Base-by-base conservation (phyloP, 2,113 vertebrate species). In the Coracopsis vasa region DNA sequence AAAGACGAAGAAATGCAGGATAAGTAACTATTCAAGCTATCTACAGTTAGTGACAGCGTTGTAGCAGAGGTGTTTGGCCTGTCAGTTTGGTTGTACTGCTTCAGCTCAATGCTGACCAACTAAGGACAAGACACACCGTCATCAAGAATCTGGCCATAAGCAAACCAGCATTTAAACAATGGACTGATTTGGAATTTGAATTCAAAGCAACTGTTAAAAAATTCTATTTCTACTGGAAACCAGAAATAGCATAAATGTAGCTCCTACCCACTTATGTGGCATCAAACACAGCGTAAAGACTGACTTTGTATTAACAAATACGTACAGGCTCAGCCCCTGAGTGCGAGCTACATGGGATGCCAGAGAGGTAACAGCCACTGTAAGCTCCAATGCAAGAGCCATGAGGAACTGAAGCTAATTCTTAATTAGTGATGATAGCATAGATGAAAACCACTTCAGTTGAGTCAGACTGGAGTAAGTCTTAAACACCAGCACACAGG, bases 91-190 rank as follows among this genome's bases (percentile, higher is more conserved):
- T 8, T 25, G 37, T 16, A 17, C 4, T 56, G 45, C 50, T 81
- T 45, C 7, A 4, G 11, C 41, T 73, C 41, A 74, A 48, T 2
- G 3, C 60, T 78, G 69, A 61, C 51, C n/a, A 8, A 50, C 11
- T 13, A 42, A 79, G 37, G 69, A 54, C 51, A 73, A 39, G 54
- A 35, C 35, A 54, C n/a, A 50, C 7, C 15, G 44, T 37, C 66
- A 7, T 14, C 29, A 31, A 77, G n/a, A 47, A 13, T 27, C 0
- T 7, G n/a, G 27, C 21, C 2, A 2, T 2, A 35, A 19, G n/a
- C 56, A 60, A 84, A 74, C 35, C 1, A 31, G 24, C 24, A 72
- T 31, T 87, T 37, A 20, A 87, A 35, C 20, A 71, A 41, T 0
- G 33, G 39, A 4, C 45, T 82, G 44, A 61, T 27, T n/a, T 3